phyloP scores from a whole-genome alignment of 92 coral and sea anemone species.

The Blastomussa wellsi region DNA sequence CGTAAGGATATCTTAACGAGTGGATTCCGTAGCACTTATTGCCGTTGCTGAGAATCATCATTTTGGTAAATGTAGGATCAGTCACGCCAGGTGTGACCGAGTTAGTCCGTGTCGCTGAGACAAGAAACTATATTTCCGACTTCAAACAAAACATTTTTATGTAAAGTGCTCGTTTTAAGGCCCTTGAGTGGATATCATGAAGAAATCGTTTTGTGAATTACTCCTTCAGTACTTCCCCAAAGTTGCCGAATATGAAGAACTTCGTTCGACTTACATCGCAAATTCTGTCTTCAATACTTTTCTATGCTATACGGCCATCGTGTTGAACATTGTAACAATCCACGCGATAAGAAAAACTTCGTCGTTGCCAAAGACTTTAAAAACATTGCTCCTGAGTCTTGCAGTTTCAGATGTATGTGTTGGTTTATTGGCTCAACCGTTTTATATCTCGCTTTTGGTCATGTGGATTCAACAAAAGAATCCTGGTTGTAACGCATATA shows the following conservation, averaged over 20 bases:
- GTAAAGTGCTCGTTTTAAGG: background rate
- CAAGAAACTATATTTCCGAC: background rate
- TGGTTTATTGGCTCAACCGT: background rate
- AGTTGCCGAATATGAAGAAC: background rate
- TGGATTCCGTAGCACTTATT: too few relatives aligned
- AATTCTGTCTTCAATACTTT: background rate
- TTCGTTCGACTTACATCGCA: background rate
- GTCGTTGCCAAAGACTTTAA: background rate
- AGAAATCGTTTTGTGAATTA: background rate
- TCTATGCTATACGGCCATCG: background rate
- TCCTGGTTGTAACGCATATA: background rate
- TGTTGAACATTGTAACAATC: background rate
- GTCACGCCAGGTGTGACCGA: background rate
- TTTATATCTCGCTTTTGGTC: background rate
- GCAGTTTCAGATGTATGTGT: background rate
- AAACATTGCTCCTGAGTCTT: constrained; percentile 1
- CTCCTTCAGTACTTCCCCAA: background rate
- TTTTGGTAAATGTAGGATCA: background rate
- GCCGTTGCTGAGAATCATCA: background rate
- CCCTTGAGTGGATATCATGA: background rate
- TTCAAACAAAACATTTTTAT: background rate
- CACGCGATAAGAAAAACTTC: background rate
- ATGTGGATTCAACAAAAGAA: background rate
- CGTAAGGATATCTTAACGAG: too few relatives aligned
- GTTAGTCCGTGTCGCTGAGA: background rate